Evolutionary conservation across 2,113 vertebrate species (phyloP).

Genomic region (Columba janthina): DNA sequence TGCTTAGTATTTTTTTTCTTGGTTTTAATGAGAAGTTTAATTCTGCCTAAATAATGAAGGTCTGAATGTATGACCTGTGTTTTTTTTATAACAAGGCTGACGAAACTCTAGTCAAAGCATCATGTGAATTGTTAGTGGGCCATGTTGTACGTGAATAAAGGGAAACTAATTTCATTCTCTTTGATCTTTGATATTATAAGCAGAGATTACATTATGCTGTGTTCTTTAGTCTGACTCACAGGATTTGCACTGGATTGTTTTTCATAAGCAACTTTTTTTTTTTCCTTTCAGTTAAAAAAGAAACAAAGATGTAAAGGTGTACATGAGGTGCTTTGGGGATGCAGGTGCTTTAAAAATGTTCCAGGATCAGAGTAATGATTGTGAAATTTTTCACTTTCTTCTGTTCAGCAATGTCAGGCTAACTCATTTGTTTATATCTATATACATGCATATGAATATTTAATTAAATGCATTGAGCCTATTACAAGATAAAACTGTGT

Average conservation of each 20-base stretch:
- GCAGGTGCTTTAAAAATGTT: not conserved
- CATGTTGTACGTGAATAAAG: not conserved
- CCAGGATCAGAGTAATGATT: not conserved
- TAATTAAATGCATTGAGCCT: not conserved
- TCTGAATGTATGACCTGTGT: not conserved
- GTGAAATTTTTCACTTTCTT: not conserved
- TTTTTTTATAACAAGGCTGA: not conserved
- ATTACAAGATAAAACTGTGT: not conserved
- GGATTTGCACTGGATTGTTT: not conserved
- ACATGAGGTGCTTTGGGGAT: not conserved
- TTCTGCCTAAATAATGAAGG: not conserved
- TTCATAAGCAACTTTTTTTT: not conserved
- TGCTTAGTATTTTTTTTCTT: not conserved
- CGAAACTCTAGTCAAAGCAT: not conserved
- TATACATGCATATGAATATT: not conserved
- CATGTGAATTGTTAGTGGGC: not conserved
- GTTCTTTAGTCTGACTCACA: not conserved
- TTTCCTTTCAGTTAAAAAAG: not conserved
- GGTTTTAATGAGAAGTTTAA: not conserved
- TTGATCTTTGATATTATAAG: not conserved
- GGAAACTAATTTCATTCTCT: not conserved
- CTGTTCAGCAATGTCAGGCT: not conserved
- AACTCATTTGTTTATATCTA: not conserved
- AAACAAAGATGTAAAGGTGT: not conserved
- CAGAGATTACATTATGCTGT: not conserved